Evolutionary conservation across 2,888 invertebrate genomes (phyloP).

Genomic region (Pseudococcus longispinus): DNA sequence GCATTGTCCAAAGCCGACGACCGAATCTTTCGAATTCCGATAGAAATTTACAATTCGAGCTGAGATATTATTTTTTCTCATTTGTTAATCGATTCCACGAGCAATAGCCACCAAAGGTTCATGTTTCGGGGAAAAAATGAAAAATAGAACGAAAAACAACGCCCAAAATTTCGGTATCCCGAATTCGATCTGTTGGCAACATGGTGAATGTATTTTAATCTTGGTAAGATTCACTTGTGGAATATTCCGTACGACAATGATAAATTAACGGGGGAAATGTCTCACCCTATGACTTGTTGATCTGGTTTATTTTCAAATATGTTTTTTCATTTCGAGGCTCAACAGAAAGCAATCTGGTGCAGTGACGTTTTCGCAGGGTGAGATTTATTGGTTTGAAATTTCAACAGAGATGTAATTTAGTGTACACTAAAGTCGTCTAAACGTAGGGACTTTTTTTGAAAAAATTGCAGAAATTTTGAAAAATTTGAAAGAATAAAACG

Average conservation of each 20-base stretch:
- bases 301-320: not conserved
- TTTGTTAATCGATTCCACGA: not conserved
- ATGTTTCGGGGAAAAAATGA: not conserved
- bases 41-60: not conserved
- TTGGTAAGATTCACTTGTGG: not conserved
- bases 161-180: not conserved
- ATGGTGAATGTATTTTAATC: not conserved
- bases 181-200: not conserved
- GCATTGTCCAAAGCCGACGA: not conserved
- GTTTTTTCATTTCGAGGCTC: not conserved
- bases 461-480: too few species aligned
- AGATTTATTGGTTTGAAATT: too few species aligned
- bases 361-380: not conserved
- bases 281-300: conserved; percentile 10
- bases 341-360: not conserved
- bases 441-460: too few species aligned
- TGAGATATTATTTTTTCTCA: not conserved
- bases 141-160: not conserved
- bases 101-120: not conserved
- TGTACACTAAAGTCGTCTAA: too few species aligned
- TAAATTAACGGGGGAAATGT: conserved; percentile 3
- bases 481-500: too few species aligned
- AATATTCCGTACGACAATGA: not conserved
- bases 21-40: conserved; percentile 9
- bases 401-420: too few species aligned